Evolutionary conservation across 64 coral and sea anemone genomes (phyloP).

Genomic region (Montipora sp.): DNA sequence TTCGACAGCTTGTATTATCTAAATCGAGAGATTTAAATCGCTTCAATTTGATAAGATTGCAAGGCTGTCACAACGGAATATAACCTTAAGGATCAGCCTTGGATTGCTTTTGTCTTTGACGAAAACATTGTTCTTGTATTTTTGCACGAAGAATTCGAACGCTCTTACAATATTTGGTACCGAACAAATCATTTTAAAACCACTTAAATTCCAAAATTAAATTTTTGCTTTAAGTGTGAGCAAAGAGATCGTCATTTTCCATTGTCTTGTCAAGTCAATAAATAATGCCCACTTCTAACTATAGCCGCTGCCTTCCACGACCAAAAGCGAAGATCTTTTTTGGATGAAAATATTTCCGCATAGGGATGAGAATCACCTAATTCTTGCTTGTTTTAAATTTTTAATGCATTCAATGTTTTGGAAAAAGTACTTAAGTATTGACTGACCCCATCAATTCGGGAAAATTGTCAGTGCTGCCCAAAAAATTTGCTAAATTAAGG

Average conservation of each 20-base stretch:
- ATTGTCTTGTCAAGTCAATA: neutral
- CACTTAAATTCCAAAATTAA: slow-evolving; percentile 22
- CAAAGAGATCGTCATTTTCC: neutral
- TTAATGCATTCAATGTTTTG: slow-evolving; percentile 54
- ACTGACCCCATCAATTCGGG: neutral
- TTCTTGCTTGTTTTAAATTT: slow-evolving; percentile 47
- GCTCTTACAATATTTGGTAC: neutral
- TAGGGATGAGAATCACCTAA: slow-evolving; percentile 17
- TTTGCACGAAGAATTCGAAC: neutral
- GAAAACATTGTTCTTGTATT: neutral
- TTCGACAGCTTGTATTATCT: slow-evolving; percentile 26
- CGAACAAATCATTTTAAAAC: neutral
- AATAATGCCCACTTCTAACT: neutral
- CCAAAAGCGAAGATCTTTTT: neutral
- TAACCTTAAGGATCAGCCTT: neutral
- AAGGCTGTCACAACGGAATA: neutral
- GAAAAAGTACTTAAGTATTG: slow-evolving; percentile 50
- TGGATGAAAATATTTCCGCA: slow-evolving; percentile 11
- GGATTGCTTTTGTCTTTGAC: neutral
- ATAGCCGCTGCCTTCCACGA: neutral
- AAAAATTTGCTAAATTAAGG: neutral
- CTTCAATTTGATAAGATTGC: neutral
- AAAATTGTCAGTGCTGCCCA: neutral
- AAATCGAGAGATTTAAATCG: slow-evolving; percentile 32
- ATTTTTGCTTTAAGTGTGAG: neutral